Percentiles rank a stretch among this genome's conserved stretches.
Conservation (phyloP, 1,140 invertebrate genomes). For the Caenorhabditis briggsae region DNA sequence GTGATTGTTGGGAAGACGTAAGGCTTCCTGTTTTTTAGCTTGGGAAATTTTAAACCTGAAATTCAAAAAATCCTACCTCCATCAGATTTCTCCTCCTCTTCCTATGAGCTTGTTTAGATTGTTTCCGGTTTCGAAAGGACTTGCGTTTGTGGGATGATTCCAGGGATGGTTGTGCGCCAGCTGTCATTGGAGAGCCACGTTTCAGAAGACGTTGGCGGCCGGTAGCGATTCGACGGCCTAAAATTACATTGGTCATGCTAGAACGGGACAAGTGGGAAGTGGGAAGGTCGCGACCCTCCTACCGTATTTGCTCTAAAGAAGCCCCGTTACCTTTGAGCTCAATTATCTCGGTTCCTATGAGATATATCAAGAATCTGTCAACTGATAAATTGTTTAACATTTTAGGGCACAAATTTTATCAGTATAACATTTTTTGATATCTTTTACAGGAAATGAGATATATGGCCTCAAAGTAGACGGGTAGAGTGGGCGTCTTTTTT, state of each 20-base stretch:
- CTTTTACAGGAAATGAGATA: too few relatives aligned
- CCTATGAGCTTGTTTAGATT: conserved; percentile 15
- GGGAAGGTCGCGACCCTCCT: too few relatives aligned
- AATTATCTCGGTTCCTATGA: too few relatives aligned
- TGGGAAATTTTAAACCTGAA: not conserved
- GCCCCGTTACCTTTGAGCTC: too few relatives aligned
- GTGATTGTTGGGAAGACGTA: not conserved
- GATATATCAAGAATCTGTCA: too few relatives aligned
- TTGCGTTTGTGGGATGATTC: conserved; percentile 70
- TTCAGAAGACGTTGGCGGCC: conserved; percentile 85
- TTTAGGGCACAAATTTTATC: too few relatives aligned
- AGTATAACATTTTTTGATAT: too few relatives aligned
- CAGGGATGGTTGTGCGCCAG: conserved; percentile 67
- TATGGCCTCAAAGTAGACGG: too few relatives aligned
- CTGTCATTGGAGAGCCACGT: conserved; percentile 81
- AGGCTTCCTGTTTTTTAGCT: not conserved
- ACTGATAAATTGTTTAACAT: too few relatives aligned
- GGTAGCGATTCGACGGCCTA: conserved; percentile 56
- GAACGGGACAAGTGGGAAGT: too few relatives aligned
- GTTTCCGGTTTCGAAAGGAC: conserved; percentile 65
- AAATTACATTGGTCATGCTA: not conserved
- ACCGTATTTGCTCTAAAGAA: too few relatives aligned
- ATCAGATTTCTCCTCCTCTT: conserved; percentile 38
- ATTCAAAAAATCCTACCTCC: not conserved
- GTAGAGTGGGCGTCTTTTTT: too few relatives aligned